Evolutionary conservation across 92 coral and sea anemone species (phyloP).

Genomic region (Meandrina meandrites): DNA sequence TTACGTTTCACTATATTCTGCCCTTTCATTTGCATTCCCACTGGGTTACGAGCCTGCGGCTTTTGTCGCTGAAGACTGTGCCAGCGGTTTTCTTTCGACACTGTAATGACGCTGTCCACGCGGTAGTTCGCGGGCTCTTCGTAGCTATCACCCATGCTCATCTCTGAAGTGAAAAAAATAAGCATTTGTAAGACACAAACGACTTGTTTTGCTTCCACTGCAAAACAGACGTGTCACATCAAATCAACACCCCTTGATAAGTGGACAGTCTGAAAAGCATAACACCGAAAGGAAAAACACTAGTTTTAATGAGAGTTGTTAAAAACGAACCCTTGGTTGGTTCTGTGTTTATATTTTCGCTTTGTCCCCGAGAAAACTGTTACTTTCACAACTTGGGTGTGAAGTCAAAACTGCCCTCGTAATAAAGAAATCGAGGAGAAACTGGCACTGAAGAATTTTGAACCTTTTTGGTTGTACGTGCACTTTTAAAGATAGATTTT

Average conservation of each 20-base stretch:
- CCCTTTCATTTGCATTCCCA: constrained; percentile 64
- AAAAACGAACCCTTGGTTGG: too few relatives aligned
- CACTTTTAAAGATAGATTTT: neutral
- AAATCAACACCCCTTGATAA: neutral
- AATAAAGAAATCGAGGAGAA: neutral
- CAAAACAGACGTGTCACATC: neutral
- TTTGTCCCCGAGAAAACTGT: neutral
- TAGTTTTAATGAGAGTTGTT: neutral
- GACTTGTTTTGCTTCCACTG: neutral
- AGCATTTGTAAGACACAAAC: neutral
- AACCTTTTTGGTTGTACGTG: neutral
- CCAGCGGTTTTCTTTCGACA: constrained; percentile 89
- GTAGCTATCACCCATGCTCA: constrained; percentile 70
- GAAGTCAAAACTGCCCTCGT: neutral
- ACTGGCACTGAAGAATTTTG: neutral
- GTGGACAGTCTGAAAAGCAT: neutral
- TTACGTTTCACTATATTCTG: constrained; percentile 21
- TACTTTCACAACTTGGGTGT: neutral
- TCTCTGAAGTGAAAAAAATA: constrained; percentile 50
- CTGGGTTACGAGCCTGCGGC: constrained; percentile 57
- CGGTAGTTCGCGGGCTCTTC: constrained; percentile 78
- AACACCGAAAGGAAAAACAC: neutral
- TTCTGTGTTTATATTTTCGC: neutral
- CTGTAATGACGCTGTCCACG: constrained; percentile 92
- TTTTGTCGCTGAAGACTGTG: constrained; percentile 77